These are phyloP conservation scores for Oncorhynchus tshawytscha DNA, from an alignment of 2,113 vertebrate genomes.

Conservation along the genomic window DNA sequence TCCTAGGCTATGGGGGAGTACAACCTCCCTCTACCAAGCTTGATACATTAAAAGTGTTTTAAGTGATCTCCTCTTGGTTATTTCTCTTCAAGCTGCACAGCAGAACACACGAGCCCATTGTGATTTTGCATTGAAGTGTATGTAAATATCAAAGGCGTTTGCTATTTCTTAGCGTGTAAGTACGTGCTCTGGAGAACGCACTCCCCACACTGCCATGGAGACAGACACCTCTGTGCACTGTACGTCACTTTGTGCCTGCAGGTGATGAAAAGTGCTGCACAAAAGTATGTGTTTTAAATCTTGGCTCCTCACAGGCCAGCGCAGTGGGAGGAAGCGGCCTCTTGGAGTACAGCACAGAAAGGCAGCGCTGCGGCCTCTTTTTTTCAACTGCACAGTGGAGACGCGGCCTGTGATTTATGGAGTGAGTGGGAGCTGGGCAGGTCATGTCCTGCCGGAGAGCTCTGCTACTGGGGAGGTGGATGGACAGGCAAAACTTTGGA, in stretches of 20 bases:
- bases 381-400: slow-evolving; percentile 38
- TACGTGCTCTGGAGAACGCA: slow-evolving; percentile 31
- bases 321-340: slow-evolving; percentile 49
- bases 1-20: not conserved
- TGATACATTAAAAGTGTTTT: not conserved
- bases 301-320: slow-evolving; percentile 36
- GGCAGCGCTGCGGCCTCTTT: slow-evolving; percentile 33
- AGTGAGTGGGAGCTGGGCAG: slow-evolving; percentile 51
- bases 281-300: slow-evolving; percentile 54
- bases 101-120: slow-evolving; percentile 15
- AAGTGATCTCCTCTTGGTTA: not conserved
- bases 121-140: slow-evolving; percentile 29
- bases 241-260: slow-evolving; percentile 41
- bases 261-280: slow-evolving; percentile 56
- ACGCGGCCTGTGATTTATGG: slow-evolving; percentile 58
- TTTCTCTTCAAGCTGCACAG: slow-evolving; percentile 2
- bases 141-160: slow-evolving; percentile 42
- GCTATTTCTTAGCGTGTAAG: slow-evolving; percentile 27
- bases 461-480: slow-evolving; percentile 34
- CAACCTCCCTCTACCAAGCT: not conserved
- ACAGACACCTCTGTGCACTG: slow-evolving; percentile 57
- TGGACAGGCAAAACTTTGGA: slow-evolving; percentile 18
- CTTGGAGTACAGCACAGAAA: slow-evolving; percentile 45
- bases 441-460: slow-evolving; percentile 45
- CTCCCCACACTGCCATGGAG: slow-evolving; percentile 56